A percentile compares a stretch with the other conserved stretches of the same genome.
Evolutionary conservation across 2,113 vertebrate genomes (phyloP).

Genomic region (human): DNA sequence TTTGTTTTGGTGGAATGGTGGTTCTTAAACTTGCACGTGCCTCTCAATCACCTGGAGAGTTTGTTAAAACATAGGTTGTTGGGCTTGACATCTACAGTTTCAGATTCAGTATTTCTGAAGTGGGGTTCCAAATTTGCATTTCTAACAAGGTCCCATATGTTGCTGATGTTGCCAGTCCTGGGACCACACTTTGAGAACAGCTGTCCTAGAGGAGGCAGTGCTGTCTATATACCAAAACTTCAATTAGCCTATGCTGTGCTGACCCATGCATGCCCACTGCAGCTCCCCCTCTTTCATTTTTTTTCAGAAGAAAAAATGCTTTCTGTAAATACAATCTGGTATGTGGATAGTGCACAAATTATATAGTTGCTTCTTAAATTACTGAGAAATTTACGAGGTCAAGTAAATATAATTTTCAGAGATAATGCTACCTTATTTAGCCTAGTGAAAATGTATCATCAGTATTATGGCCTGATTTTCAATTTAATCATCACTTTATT

Average conservation of each 20-base stretch:
- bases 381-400: constrained; percentile 42
- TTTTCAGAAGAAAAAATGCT: background rate
- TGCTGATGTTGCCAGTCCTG: background rate
- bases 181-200: background rate
- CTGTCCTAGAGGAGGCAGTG: background rate
- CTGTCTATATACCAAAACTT: background rate
- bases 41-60: background rate
- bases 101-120: background rate
- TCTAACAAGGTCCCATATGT: background rate
- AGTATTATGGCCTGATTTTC: constrained; percentile 51
- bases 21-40: background rate
- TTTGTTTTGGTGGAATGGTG: background rate
- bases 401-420: constrained; percentile 54
- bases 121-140: background rate
- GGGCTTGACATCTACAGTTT: background rate
- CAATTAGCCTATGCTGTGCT: background rate
- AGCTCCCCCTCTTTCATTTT: background rate
- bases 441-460: constrained; percentile 45
- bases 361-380: constrained; percentile 31
- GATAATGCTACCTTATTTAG: constrained; percentile 59
- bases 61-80: background rate
- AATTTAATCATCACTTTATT: constrained; percentile 66
- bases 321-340: background rate
- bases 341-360: background rate
- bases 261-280: background rate